Base-by-base conservation (phyloP, 2,888 invertebrate species). In the Diplolepis rosae region DNA sequence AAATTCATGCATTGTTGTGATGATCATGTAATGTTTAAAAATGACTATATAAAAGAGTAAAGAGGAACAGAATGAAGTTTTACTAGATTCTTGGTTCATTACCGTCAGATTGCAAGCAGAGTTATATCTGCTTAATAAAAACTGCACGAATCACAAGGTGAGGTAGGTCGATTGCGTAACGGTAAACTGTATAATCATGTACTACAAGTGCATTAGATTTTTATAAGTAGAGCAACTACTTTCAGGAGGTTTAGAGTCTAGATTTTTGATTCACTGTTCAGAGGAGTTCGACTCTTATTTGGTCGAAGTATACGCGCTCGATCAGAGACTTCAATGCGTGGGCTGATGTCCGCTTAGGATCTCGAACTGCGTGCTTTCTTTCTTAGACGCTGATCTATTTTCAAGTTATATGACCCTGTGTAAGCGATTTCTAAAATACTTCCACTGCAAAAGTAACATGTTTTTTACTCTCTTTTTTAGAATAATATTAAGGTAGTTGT, bases 131-230 rank as follows among this genome's bases (percentile, higher is more conserved):
- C 24, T 24, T 61, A 7, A 61, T 56, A 56, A 56, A 61, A 39
- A 39, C n/a, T n/a, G n/a, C 35, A 39, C 39, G 61, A 39, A 61
- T 61, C 7, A 69, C n/a, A 61, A 71, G 73, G 69, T 75, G 73
- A 66, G 70, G 71, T 77, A 74, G 75, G 74, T 75, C 72, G 77
- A 76, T 77, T 77, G 69, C 74, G 73, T 76, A 76, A 77, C 77
- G 76, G 77, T 77, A 76, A 71, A 74, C 61, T 35, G 35, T 61
- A 61, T 61, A 61, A 61, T 61, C 39, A 39, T 61, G 39, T 39
- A 61, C 15, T 32, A 15, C 24, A 61, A 61, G 61, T 35, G 35
- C 61, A 39, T 61, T 24, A 61, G 39, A 61, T 61, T 61, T 61
- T 61, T 61, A 42, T 42, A 42, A 61, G 61, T 61, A 42, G 61